Conservation (phyloP, 2,888 invertebrate genomes). For the Eupithecia insigniata region DNA sequence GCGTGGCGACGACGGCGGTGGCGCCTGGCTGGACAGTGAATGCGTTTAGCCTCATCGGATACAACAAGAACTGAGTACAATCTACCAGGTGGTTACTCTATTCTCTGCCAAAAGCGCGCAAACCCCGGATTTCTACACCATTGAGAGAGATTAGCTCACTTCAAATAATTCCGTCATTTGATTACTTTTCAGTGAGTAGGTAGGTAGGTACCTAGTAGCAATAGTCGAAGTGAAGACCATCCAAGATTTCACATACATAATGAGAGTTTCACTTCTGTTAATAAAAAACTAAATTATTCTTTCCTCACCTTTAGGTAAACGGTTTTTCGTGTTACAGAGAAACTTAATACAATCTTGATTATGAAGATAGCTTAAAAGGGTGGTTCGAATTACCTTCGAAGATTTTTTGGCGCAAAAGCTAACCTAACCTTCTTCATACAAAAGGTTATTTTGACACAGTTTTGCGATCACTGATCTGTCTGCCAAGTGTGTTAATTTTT, state of each 20-base stretch:
- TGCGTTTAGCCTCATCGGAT: not conserved
- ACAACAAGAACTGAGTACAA: not conserved
- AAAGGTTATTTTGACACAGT: not conserved
- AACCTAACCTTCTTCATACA: not conserved
- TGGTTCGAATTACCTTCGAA: slow-evolving; percentile 16
- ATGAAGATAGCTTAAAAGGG: slow-evolving; percentile 25
- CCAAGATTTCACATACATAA: not conserved
- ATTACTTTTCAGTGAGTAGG: not conserved
- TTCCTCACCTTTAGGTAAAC: slow-evolving; percentile 17
- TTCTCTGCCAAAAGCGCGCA: not conserved
- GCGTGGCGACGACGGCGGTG: too few species aligned
- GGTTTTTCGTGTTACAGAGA: slow-evolving; percentile 33
- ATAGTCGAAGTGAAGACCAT: not conserved
- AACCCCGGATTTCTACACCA: not conserved
- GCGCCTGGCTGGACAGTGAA: too few species aligned
- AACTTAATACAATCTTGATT: slow-evolving; percentile 37
- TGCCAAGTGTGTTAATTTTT: not conserved
- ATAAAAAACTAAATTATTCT: not conserved
- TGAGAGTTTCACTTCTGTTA: slow-evolving; percentile 17
- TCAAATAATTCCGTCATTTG: not conserved
- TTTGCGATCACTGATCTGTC: not conserved
- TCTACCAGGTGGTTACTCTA: not conserved
- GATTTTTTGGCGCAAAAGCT: slow-evolving; percentile 7
- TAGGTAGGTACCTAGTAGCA: not conserved
- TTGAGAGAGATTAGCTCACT: too few species aligned